These are phyloP conservation scores for Acanthurus tractus DNA, from an alignment of 2,797 vertebrate genomes.

Conservation along the genomic window DNA sequence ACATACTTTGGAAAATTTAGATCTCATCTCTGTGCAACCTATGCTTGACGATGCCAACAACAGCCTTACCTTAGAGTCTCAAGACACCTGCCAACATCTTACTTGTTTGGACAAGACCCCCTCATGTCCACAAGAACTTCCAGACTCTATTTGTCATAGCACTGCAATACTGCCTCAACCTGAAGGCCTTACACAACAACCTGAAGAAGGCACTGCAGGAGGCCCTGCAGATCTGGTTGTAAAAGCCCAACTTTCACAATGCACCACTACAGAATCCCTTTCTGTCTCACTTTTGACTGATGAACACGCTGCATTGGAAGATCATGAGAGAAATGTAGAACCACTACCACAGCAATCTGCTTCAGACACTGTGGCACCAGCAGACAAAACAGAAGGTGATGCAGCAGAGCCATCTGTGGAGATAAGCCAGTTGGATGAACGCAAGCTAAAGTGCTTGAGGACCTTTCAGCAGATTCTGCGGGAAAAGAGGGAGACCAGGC, in stretches of 20 bases:
- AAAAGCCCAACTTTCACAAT: conserved; percentile 66
- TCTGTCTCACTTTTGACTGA: conserved; percentile 59
- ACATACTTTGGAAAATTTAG: conserved; percentile 45
- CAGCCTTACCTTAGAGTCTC: conserved; percentile 61
- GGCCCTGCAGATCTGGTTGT: conserved; percentile 36
- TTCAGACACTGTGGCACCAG: conserved; percentile 17
- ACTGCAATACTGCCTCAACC: conserved; percentile 37
- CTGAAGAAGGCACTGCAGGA: conserved; percentile 7
- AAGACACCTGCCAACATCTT: conserved; percentile 39
- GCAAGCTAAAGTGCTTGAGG: conserved; percentile 91
- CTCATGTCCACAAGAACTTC: conserved; percentile 21
- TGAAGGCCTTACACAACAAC: conserved; percentile 45
- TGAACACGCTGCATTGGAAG: conserved; percentile 43
- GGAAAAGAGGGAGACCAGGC: conserved; percentile 92
- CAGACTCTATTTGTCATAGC: conserved; percentile 30
- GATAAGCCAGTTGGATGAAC: conserved; percentile 85
- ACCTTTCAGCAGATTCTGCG: conserved; percentile 94
- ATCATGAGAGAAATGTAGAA: conserved; percentile 21
- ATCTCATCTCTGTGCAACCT: conserved; percentile 79
- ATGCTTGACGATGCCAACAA: conserved; percentile 79
- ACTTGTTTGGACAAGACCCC: conserved; percentile 33
- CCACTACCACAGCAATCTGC: conserved; percentile 7
- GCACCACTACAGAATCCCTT: conserved; percentile 75
- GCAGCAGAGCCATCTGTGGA: conserved; percentile 46
- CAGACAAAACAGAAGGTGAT: conserved; percentile 42